phyloP scores from a whole-genome alignment of 2,113 vertebrate species.

The Zosterops hypoxanthus region DNA sequence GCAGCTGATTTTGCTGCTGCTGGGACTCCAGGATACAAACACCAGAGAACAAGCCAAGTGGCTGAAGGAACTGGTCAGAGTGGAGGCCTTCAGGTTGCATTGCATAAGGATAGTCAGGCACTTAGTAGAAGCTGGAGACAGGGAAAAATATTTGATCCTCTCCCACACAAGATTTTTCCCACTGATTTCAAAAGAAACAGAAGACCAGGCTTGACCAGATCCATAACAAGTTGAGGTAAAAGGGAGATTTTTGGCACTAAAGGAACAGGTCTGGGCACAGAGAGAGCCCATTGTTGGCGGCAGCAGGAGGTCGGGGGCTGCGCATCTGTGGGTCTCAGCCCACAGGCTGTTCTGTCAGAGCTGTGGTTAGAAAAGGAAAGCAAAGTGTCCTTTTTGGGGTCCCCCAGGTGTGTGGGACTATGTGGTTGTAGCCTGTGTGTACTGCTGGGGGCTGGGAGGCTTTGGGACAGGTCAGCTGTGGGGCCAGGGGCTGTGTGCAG shows the following conservation, averaged over 20 bases:
- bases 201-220: not conserved
- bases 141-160: not conserved
- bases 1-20: conserved; percentile 43
- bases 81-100: not conserved
- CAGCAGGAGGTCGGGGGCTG: not conserved
- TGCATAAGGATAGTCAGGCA: not conserved
- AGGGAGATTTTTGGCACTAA: not conserved
- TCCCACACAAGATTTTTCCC: not conserved
- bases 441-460: not conserved
- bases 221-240: not conserved
- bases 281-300: rapidly evolving
- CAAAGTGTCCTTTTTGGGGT: not conserved
- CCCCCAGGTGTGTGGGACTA: not conserved
- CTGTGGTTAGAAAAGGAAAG: not conserved
- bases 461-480: rapidly evolving
- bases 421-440: not conserved
- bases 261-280: not conserved
- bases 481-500: rapidly evolving
- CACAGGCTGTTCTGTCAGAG: not conserved
- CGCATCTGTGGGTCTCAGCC: not conserved
- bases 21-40: conserved; percentile 5
- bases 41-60: not conserved
- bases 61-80: not conserved
- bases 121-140: not conserved
- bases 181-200: not conserved